phyloP scores from a whole-genome alignment of 2,888 invertebrate genomes.

The Philereme transversata region DNA sequence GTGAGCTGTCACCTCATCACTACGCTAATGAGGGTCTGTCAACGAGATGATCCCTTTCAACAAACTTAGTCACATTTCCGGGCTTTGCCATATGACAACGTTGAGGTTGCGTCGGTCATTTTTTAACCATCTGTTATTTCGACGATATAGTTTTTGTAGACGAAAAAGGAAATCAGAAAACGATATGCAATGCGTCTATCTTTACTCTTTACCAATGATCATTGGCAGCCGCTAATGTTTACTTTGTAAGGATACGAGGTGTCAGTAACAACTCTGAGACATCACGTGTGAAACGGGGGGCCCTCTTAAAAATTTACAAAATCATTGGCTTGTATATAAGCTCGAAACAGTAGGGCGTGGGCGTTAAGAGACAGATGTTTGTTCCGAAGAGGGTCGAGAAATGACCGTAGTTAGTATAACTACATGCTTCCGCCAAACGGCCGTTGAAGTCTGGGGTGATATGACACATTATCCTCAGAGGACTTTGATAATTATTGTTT shows the following conservation, averaged over 20 bases:
- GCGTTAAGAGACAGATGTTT: constrained; percentile 66
- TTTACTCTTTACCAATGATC: constrained; percentile 23
- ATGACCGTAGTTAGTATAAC: constrained; percentile 79
- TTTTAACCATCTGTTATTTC: constrained; percentile 43
- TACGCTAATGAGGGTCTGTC: constrained; percentile 76
- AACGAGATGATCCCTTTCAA: constrained; percentile 72
- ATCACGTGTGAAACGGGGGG: constrained; percentile 63
- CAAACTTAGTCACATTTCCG: constrained; percentile 69
- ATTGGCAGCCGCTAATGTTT: constrained; percentile 49
- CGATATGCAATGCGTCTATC: constrained; percentile 24
- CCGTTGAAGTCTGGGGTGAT: constrained; percentile 47
- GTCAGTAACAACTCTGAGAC: constrained; percentile 51
- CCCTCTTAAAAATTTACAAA: constrained; percentile 62
- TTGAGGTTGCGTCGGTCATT: constrained; percentile 43
- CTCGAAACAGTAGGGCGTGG: constrained; percentile 66
- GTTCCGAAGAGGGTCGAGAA: constrained; percentile 54
- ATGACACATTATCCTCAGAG: constrained; percentile 49
- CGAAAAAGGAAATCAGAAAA: constrained; percentile 29
- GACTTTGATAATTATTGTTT: constrained; percentile 1
- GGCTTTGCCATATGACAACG: constrained; percentile 48
- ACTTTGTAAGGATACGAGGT: constrained; percentile 56
- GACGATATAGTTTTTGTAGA: constrained; percentile 40
- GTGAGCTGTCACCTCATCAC: constrained; percentile 75
- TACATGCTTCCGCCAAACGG: constrained; percentile 72
- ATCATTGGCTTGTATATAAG: constrained; percentile 61